Conservation (phyloP, 2,888 invertebrate genomes). For the Hemaris fuciformis region DNA sequence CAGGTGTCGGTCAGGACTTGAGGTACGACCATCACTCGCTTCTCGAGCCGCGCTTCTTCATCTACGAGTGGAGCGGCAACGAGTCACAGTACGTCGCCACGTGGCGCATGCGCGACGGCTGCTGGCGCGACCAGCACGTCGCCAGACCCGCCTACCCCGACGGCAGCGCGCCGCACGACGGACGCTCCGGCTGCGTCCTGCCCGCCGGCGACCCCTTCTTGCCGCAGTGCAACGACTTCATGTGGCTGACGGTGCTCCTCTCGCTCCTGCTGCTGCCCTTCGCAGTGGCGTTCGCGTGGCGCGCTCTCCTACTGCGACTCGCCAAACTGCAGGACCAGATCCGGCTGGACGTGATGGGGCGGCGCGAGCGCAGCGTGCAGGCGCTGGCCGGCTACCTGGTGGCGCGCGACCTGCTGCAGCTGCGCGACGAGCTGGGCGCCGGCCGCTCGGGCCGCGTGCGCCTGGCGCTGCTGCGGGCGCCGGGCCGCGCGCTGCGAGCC, state of each 20-base stretch:
- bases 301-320: slow-evolving; percentile 29
- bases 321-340: slow-evolving; percentile 48
- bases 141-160: neutral
- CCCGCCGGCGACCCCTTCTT: slow-evolving; percentile 60
- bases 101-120: neutral
- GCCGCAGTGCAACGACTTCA: slow-evolving; percentile 84
- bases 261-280: slow-evolving; percentile 27
- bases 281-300: slow-evolving; percentile 27
- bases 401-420: slow-evolving; percentile 30
- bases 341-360: slow-evolving; percentile 53
- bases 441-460: no score
- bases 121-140: neutral
- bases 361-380: slow-evolving; percentile 55
- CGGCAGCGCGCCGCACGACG: slow-evolving; percentile 24
- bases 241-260: slow-evolving; percentile 45
- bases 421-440: slow-evolving; percentile 13
- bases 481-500: slow-evolving; percentile 63
- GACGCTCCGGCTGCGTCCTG: slow-evolving; percentile 19
- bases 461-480: slow-evolving; percentile 35
- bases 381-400: slow-evolving; percentile 44
- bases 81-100: neutral
- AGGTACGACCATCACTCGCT: neutral
- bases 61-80: neutral
- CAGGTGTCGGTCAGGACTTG: slow-evolving; percentile 16
- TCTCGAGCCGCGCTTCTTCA: neutral